Conservation (phyloP, 1,140 invertebrate genomes). For the Drosophila bocqueti region DNA sequence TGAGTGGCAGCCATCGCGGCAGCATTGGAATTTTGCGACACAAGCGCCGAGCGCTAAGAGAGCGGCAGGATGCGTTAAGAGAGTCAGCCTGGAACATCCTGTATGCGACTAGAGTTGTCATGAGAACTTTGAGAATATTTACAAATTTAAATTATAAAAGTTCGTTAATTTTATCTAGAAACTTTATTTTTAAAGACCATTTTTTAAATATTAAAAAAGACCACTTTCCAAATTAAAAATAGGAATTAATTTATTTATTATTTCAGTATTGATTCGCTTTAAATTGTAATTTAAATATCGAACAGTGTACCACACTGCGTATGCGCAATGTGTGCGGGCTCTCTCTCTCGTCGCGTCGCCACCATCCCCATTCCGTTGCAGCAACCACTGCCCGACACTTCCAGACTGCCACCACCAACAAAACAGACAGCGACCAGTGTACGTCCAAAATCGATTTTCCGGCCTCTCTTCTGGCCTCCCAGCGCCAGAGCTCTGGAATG, state of each 20-base stretch:
- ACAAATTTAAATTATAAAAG: background rate
- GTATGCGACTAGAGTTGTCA: slow-evolving; percentile 39
- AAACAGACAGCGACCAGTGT: slow-evolving; percentile 36
- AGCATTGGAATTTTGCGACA: slow-evolving; percentile 76
- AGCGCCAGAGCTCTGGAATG: slow-evolving; percentile 26
- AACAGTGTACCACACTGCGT: slow-evolving; percentile 60
- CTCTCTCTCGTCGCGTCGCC: background rate
- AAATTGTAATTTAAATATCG: background rate
- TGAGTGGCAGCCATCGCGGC: slow-evolving; percentile 46
- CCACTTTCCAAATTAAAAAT: background rate
- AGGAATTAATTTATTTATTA: background rate
- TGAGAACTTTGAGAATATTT: background rate
- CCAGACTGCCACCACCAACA: slow-evolving; percentile 65
- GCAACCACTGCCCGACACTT: slow-evolving; percentile 59
- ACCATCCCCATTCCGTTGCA: slow-evolving; percentile 21
- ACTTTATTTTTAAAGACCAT: no score
- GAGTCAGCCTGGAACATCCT: slow-evolving; percentile 13
- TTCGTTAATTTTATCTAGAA: no score
- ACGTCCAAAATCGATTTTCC: slow-evolving; percentile 68
- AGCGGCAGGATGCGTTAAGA: slow-evolving; percentile 50
- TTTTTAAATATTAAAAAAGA: no score
- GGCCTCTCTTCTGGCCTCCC: slow-evolving; percentile 39
- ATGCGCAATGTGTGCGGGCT: slow-evolving; percentile 58
- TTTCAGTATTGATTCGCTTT: background rate
- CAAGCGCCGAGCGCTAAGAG: slow-evolving; percentile 46